Conservation (phyloP, 2,113 vertebrate species). For the Pycnonotus jocosus region DNA sequence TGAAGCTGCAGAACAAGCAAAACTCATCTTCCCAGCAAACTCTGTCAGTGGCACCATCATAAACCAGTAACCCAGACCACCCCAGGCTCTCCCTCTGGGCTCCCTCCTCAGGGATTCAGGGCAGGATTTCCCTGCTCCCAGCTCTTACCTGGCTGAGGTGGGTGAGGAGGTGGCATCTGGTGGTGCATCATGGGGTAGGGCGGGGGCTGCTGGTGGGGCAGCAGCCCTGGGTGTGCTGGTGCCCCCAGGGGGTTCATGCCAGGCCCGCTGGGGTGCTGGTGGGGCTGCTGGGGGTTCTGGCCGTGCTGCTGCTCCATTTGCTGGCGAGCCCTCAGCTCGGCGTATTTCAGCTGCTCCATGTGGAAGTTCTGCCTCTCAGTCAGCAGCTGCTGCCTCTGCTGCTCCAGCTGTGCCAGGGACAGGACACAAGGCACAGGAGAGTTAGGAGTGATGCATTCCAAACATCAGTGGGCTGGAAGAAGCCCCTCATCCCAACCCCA, state of each 20-base stretch:
- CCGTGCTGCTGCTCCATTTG: slow-evolving; percentile 93
- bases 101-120: rapidly evolving
- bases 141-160: slow-evolving; percentile 82
- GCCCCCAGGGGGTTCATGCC: slow-evolving; percentile 66
- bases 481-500: not conserved
- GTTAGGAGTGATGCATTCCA: rapidly evolving
- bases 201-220: slow-evolving; percentile 83
- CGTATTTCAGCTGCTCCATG: slow-evolving; percentile 99
- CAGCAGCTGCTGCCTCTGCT: slow-evolving; percentile 95
- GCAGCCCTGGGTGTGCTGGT: slow-evolving; percentile 71
- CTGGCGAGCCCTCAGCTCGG: slow-evolving; percentile 90
- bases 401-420: slow-evolving; percentile 79
- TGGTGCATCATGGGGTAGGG: slow-evolving; percentile 91
- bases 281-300: slow-evolving; percentile 72
- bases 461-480: rapidly evolving
- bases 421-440: rapidly evolving
- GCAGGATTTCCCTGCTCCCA: not conserved
- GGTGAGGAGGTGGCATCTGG: slow-evolving; percentile 88
- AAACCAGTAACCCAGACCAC: not conserved
- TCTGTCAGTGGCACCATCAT: rapidly evolving
- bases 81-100: not conserved
- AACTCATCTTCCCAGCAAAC: not conserved
- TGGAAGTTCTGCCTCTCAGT: slow-evolving; percentile 96
- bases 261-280: slow-evolving; percentile 68
- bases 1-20: not conserved